These are phyloP conservation scores for Strigamia transsilvanica DNA, from an alignment of 2,888 invertebrate species.

Conservation along the genomic window DNA sequence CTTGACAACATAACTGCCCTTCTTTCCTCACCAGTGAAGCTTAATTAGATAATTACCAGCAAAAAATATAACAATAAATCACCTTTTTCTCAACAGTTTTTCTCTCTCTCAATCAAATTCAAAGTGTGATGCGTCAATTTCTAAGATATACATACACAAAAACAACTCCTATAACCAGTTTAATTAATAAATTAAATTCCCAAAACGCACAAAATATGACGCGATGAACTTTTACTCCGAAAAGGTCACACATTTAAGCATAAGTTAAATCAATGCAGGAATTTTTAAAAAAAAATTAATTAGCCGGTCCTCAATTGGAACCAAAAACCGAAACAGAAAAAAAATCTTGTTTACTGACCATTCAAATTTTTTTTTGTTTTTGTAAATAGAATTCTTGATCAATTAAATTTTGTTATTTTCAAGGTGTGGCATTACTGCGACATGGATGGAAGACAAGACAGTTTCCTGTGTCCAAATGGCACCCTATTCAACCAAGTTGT, in stretches of 20 bases:
- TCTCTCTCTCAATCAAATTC: too few relatives aligned
- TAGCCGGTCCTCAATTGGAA: neutral
- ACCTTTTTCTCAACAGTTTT: too few relatives aligned
- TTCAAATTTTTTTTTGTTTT: neutral
- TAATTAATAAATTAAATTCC: too few relatives aligned
- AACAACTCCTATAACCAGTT: too few relatives aligned
- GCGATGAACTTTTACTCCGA: neutral
- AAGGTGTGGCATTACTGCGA: constrained; percentile 55
- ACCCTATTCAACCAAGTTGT: constrained; percentile 59
- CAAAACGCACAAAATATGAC: neutral
- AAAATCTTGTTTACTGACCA: neutral
- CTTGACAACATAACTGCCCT: too few relatives aligned
- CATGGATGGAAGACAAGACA: constrained; percentile 57
- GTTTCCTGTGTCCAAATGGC: constrained; percentile 59
- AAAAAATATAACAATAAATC: too few relatives aligned
- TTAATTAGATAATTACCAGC: too few relatives aligned
- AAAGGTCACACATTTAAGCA: neutral
- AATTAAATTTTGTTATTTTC: too few relatives aligned
- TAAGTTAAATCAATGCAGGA: constrained; percentile 12
- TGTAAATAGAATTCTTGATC: too few relatives aligned
- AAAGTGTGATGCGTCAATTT: too few relatives aligned
- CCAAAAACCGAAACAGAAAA: neutral
- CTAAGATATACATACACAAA: too few relatives aligned
- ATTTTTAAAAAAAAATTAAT: neutral
- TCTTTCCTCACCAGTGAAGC: too few relatives aligned